Base-by-base conservation (phyloP, 2,113 vertebrate genomes). In the Mormyrus iriodes region DNA sequence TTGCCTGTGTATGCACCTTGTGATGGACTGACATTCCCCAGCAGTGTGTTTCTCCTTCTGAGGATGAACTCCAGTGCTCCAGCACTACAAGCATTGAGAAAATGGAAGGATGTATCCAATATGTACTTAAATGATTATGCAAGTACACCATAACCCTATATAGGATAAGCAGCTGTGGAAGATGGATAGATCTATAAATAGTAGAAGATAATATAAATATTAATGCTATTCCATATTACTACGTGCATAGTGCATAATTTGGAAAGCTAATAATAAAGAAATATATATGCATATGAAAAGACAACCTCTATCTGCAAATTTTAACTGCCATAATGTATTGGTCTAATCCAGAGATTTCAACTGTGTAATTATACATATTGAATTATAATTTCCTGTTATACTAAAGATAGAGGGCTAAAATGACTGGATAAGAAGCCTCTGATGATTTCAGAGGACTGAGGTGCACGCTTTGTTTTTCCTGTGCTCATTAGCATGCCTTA, bases 391-490 rank as follows among this genome's bases (percentile, higher is more conserved):
- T 39, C 9, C 24, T 21, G 31, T 51, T 55, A 21, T 46, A 46
- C 39, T 46, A 84, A 82, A 76, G 48, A 82, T 48, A 49, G 27
- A 39, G 31, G 31, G 24, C 76, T 58, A 51, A 52, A 85, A 17
- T 52, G 53, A 27, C 61, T 69, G 82, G 17, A 39, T 5, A 86
- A 88, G 86, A 90, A 90, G 15, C 0, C 93, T 90, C 92, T 0
- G 0, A 90, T 91, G 46, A 82, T 27, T 84, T 48, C 2, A 73
- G 13, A 55, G 91, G 92, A 89, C 88, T 91, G 90, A 86, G 69
- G 89, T 82, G 89, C 91, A 84, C 88, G 89, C 91, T 91, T 94
- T 95, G 94, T 95, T 95, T 94, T 95, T 91, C 94, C 91, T 90
- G 90, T 46, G 82, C 35, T 58, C 88, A 61, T 58, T 83, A 48